phyloP scores from a whole-genome alignment of 2,888 invertebrate genomes.

The Apoda limacodes region DNA sequence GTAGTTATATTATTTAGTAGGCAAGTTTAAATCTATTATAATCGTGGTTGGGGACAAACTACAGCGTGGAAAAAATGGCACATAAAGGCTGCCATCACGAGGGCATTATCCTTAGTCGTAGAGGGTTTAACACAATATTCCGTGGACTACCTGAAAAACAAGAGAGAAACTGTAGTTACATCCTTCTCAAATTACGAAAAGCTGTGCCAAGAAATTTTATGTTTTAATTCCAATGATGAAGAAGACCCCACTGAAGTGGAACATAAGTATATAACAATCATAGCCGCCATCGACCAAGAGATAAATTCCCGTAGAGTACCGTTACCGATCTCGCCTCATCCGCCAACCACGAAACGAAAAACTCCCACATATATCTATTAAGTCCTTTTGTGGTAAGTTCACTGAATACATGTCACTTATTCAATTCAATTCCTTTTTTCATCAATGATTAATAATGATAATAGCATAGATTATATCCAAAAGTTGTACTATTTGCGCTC shows the following conservation, averaged over 20 bases:
- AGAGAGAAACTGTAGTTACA: neutral
- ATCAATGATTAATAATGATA: conserved; percentile 10
- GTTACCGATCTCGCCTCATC: no score
- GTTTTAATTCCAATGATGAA: neutral
- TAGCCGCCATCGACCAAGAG: neutral
- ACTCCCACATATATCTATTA: conserved; percentile 7
- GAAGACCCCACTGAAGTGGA: neutral
- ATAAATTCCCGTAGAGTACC: neutral
- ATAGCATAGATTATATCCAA: conserved; percentile 7
- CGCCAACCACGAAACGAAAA: neutral
- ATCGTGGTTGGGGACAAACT: no score
- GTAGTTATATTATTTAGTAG: no score
- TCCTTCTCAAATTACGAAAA: neutral
- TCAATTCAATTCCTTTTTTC: conserved; percentile 8
- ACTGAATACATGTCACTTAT: conserved; percentile 13
- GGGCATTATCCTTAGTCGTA: no score
- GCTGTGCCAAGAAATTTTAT: neutral
- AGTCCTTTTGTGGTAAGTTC: conserved; percentile 12
- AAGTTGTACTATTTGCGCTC: conserved; percentile 12
- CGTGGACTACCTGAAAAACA: no score
- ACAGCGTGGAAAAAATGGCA: no score
- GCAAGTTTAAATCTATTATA: no score
- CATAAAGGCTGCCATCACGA: no score
- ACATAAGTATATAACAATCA: neutral
- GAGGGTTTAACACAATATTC: no score